Percentiles rank a stretch among this genome's conserved stretches.
phyloP scores from a whole-genome alignment of 2,888 invertebrate species.

The Halocaridina rubra region DNA sequence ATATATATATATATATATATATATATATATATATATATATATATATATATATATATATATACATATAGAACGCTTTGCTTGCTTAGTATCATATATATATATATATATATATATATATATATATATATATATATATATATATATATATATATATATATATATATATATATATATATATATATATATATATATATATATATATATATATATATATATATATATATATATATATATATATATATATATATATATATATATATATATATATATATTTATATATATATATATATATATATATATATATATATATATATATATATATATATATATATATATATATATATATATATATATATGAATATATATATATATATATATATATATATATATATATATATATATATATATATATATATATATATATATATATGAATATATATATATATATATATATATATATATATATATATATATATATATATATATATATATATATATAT shows the following conservation, averaged over 20 bases:
- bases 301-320: not conserved
- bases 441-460: slow-evolving; percentile 8
- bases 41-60: not conserved
- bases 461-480: not conserved
- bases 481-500: not conserved
- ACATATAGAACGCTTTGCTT: not conserved
- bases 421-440: slow-evolving; percentile 1
- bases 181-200: slow-evolving; percentile 3
- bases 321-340: slow-evolving; percentile 8
- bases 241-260: slow-evolving; percentile 8
- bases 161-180: slow-evolving; percentile 3
- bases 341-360: slow-evolving; percentile 4
- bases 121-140: not conserved
- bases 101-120: not conserved
- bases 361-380: not conserved
- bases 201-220: not conserved
- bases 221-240: not conserved
- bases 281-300: not conserved
- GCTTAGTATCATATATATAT: not conserved
- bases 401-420: slow-evolving; percentile 1
- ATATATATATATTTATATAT: not conserved
- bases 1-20: not conserved
- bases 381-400: slow-evolving; percentile 4
- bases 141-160: not conserved
- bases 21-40: not conserved